phyloP scores from a whole-genome alignment of 2,113 vertebrate genomes.

The Nymphicus hollandicus region DNA sequence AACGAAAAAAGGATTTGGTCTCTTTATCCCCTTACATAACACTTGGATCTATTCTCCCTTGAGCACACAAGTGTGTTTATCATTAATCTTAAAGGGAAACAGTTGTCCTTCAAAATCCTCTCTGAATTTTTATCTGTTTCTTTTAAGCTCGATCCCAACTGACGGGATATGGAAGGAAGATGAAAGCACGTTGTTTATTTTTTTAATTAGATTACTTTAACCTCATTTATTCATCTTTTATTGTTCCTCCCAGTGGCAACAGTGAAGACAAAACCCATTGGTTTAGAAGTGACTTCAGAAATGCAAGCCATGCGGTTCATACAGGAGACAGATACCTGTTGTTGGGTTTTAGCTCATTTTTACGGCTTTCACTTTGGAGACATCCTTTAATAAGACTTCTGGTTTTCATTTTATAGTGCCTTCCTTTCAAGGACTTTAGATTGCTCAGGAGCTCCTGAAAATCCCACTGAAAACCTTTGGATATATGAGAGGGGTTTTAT shows the following conservation, averaged over 20 bases:
- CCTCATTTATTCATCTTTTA: not conserved
- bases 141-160: not conserved
- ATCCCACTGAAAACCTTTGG: not conserved
- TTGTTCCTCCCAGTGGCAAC: not conserved
- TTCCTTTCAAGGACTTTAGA: constrained; percentile 30
- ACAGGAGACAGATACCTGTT: constrained; percentile 20
- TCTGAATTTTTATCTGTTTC: not conserved
- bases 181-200: not conserved
- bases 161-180: not conserved
- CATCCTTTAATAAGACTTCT: constrained; percentile 38
- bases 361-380: constrained; percentile 23
- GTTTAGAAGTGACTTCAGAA: not conserved
- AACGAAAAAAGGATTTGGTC: constrained; percentile 60
- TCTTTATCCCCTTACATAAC: constrained; percentile 63
- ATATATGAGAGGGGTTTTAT: not conserved
- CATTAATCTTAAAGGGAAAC: constrained; percentile 63
- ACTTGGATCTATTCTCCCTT: constrained; percentile 41
- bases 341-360: constrained; percentile 1
- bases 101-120: not conserved
- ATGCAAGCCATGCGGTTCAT: not conserved
- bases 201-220: constrained; percentile 8
- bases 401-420: constrained; percentile 10
- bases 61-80: constrained; percentile 55
- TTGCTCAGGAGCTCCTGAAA: constrained; percentile 17
- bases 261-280: not conserved